Evolutionary conservation across 2,113 vertebrate species (phyloP).

Genomic region (Poecilia latipinna): DNA sequence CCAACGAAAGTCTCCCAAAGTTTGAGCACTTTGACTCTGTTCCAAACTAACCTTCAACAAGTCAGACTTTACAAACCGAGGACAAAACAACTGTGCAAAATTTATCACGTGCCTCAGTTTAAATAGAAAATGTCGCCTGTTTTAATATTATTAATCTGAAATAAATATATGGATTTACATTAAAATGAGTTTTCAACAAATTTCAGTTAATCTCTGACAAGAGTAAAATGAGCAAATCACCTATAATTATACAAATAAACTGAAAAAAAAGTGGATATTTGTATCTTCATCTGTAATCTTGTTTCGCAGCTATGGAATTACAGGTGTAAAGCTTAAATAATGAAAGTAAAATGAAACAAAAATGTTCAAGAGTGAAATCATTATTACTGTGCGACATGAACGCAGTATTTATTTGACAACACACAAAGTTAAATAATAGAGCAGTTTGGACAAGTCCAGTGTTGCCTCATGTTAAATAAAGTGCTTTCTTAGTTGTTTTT

Average conservation of each 20-base stretch:
- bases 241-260: too few species aligned
- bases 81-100: too few species aligned
- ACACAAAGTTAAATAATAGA: background rate
- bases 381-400: background rate
- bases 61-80: background rate
- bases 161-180: background rate
- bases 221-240: too few species aligned
- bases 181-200: background rate
- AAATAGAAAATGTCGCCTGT: background rate
- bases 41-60: background rate
- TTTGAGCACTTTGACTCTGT: background rate
- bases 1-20: background rate
- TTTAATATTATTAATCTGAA: background rate
- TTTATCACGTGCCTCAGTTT: too few species aligned
- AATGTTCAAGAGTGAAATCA: background rate
- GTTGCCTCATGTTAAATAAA: constrained; percentile 53
- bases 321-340: background rate
- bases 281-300: background rate
- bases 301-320: background rate
- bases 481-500: constrained; percentile 66
- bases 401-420: background rate
- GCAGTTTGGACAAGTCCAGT: background rate
- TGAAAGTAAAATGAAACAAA: background rate
- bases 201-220: too few species aligned
- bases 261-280: background rate